phyloP scores from a whole-genome alignment of 2,113 vertebrate species.

The Eurypyga helias region DNA sequence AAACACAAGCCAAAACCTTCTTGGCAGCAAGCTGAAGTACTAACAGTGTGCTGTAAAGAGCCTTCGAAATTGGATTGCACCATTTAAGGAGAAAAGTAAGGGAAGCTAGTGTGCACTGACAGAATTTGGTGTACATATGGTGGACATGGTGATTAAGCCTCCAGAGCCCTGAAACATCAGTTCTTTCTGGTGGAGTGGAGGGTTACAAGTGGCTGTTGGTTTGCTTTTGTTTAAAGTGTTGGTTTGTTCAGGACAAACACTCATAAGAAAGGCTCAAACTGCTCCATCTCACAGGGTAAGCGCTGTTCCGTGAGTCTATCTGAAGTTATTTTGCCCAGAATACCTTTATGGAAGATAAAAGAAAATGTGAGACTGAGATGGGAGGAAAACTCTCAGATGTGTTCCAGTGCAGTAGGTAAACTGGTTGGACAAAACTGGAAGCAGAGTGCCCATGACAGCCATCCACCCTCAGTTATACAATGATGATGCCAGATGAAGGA shows the following conservation, averaged over 20 bases:
- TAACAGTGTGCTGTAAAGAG: not conserved
- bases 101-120: not conserved
- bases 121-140: not conserved
- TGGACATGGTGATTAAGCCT: not conserved
- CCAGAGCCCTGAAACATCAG: not conserved
- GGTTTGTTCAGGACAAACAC: not conserved
- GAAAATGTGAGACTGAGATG: not conserved
- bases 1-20: not conserved
- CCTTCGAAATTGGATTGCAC: not conserved
- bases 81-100: not conserved
- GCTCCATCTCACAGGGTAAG: not conserved
- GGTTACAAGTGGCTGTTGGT: not conserved
- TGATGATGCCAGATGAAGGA: not conserved
- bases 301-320: not conserved
- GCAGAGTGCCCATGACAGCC: not conserved
- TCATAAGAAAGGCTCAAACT: not conserved
- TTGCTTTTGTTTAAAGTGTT: not conserved
- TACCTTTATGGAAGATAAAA: not conserved
- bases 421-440: not conserved
- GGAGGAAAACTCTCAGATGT: not conserved
- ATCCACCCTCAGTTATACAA: not conserved
- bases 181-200: not conserved
- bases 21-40: not conserved
- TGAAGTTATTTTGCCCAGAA: not conserved
- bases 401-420: not conserved